Base-by-base conservation (phyloP, 2,113 vertebrate genomes). In the Syngnathus scovelli region DNA sequence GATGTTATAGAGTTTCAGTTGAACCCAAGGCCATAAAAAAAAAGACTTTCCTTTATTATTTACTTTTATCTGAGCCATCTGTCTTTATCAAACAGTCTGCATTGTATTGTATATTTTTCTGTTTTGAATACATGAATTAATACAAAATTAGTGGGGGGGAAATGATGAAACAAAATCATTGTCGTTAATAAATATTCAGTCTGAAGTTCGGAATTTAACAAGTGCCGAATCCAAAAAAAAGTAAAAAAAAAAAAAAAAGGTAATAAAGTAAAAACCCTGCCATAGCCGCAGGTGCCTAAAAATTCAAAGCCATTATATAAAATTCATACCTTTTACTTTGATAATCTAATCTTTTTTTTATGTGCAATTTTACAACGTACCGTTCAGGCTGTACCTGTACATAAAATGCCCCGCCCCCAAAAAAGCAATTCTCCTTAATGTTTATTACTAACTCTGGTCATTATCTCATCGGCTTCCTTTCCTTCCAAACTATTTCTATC, bases 1-100 rank as follows among this genome's bases (percentile, higher is more conserved):
- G 61, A 68, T 43, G 71, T 71, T 67, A 16, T 44, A 65, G 33
- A 61, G 74, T 75, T 74, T 80, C 41, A 74, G 78, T 65, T 78
- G 60, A 78, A 77, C 77, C 64, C 68, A 65, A 23, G 69, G 83
- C 69, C 75, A n/a, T n/a, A 69, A 36, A 0, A 5, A 76, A 77
- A 83, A 78, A 68, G 0, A 60, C 60, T 70, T 72, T 61, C 36
- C 69, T 72, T 71, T 64, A 33, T 33, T 33, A 33, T 33, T 33
- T 33, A 33, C 56, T 68, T 64, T 58, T 68, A 73, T 60, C 60
- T 23, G 19, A 69, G 61, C 51, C 60, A 84, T 76, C 60, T 8
- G 39, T 84, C 84, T 65, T 4, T 76, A 76, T 82, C 79, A 51
- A 67, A 48, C 38, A 0, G 44, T 61, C 71, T 43, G 15, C 58